A percentile compares a stretch with the other conserved stretches of the same genome.
Conservation (phyloP, 2,113 vertebrate species). For the Egretta garzetta region DNA sequence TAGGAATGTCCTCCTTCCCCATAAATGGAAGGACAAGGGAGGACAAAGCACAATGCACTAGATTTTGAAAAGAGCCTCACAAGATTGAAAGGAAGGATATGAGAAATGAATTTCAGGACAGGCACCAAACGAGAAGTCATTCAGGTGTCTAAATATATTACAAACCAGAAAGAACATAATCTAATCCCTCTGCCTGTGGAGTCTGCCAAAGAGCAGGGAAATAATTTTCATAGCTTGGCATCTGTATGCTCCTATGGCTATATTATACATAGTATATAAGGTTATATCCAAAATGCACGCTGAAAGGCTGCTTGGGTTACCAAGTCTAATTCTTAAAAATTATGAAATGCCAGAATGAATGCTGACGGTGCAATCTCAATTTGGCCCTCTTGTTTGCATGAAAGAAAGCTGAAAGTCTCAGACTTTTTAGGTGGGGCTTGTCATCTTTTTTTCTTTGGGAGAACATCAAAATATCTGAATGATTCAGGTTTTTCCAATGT, state of each 20-base stretch:
- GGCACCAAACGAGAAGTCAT: slow-evolving; percentile 20
- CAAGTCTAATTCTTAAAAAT: background rate
- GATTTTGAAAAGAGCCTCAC: background rate
- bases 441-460: background rate
- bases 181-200: background rate
- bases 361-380: background rate
- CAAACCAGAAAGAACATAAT: background rate
- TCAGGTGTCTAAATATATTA: slow-evolving; percentile 37
- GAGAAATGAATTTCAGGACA: slow-evolving; percentile 22
- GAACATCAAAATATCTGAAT: background rate
- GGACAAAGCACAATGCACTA: slow-evolving; percentile 3
- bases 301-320: background rate
- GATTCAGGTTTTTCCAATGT: background rate
- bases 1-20: background rate
- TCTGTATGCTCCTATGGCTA: background rate
- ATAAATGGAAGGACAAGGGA: background rate
- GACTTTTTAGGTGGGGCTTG: background rate
- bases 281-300: background rate
- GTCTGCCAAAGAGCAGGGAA: slow-evolving; percentile 16
- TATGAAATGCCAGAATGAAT: background rate
- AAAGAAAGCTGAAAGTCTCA: background rate
- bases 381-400: background rate
- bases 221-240: background rate
- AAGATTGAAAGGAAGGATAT: background rate
- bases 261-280: background rate